Percentiles rank a stretch among this genome's conserved stretches.
These are phyloP conservation scores for Elmis aenea DNA, from an alignment of 2,888 invertebrate genomes.

Conservation along the genomic window DNA sequence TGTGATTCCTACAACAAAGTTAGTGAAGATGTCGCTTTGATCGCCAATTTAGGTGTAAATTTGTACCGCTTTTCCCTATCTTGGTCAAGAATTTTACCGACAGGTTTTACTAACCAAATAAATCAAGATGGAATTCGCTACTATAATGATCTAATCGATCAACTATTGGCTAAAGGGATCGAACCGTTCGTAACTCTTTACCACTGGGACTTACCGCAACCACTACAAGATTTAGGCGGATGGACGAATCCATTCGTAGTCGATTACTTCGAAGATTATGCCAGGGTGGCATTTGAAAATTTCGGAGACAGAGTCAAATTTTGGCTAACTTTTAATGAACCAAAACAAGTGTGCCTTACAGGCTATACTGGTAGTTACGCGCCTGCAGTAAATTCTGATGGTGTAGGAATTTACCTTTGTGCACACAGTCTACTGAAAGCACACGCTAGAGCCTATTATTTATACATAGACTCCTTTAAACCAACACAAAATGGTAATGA, in stretches of 20 bases:
- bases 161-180: conserved; percentile 50
- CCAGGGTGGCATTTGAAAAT: conserved; percentile 43
- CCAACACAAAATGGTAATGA: conserved; percentile 49
- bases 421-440: conserved; percentile 59
- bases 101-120: conserved; percentile 50
- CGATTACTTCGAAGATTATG: conserved; percentile 54
- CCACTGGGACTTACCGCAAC: conserved; percentile 54
- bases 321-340: conserved; percentile 54
- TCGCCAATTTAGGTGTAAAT: conserved; percentile 55
- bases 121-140: conserved; percentile 58
- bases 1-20: conserved; percentile 63
- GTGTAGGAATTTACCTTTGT: conserved; percentile 57
- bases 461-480: conserved; percentile 57
- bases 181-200: conserved; percentile 51
- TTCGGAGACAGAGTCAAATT: conserved; percentile 38
- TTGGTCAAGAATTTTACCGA: conserved; percentile 65
- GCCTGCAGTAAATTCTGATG: conserved; percentile 43
- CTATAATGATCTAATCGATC: conserved; percentile 57
- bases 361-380: conserved; percentile 34
- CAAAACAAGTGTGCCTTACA: conserved; percentile 33
- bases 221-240: conserved; percentile 42
- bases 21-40: conserved; percentile 54
- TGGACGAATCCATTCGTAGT: conserved; percentile 52
- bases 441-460: conserved; percentile 59
- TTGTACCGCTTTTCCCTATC: conserved; percentile 57